Evolutionary conservation across 2,888 invertebrate species (phyloP).

Genomic region (Agriopis leucophaearia): DNA sequence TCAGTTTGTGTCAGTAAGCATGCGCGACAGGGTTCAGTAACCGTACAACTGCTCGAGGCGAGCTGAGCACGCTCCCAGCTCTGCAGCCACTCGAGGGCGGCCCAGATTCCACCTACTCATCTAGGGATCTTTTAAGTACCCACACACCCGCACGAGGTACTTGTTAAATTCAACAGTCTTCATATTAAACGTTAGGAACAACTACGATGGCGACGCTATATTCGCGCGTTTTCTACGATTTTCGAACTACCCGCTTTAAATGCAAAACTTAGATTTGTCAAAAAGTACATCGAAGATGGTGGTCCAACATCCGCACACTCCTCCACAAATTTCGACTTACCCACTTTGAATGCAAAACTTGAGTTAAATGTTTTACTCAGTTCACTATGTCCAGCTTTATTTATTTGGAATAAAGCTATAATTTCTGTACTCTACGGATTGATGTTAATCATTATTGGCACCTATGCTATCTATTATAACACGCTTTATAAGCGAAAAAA

Average conservation of each 20-base stretch:
- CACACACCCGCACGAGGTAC: slow-evolving; percentile 4
- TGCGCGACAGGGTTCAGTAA: slow-evolving; percentile 69
- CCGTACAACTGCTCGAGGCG: slow-evolving; percentile 58
- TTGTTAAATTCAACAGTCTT: background rate
- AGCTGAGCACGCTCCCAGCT: slow-evolving; percentile 50
- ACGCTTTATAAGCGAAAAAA: too few species aligned
- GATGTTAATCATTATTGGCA: background rate
- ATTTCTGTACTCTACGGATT: background rate
- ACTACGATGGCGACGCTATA: background rate
- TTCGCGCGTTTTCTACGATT: background rate
- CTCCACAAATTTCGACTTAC: too few species aligned
- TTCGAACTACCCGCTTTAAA: background rate
- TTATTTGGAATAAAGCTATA: background rate
- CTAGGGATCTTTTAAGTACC: slow-evolving; percentile 46
- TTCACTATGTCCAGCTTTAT: background rate
- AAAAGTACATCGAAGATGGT: background rate
- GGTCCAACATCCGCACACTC: background rate
- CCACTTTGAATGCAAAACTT: too few species aligned
- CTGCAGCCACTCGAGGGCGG: slow-evolving; percentile 57
- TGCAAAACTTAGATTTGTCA: background rate
- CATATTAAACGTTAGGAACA: too few species aligned
- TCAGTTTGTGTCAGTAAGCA: slow-evolving; percentile 50
- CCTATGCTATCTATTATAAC: background rate
- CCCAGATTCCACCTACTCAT: slow-evolving; percentile 59
- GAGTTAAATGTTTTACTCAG: too few species aligned